Base-by-base conservation (phyloP, 2,113 vertebrate species). In the Erythrocercus mccallii region DNA sequence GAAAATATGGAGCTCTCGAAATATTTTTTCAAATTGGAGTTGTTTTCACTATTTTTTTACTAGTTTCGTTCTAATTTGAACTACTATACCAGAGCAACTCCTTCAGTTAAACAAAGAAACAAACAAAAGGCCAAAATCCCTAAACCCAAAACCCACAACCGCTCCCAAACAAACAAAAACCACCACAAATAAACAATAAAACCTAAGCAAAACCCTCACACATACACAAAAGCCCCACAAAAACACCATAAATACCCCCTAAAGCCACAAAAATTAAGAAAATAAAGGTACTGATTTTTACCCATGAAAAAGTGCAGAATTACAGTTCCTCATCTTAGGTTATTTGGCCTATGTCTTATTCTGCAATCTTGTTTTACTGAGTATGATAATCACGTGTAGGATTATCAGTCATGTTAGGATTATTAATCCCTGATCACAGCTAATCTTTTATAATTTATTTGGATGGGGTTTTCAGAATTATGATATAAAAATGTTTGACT, bases 101-200 rank as follows among this genome's bases (percentile, higher is more conserved):
- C 5, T 64, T 15, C 9, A 53, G 35, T 51, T 28, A 33, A 54
- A 50, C 14, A 28, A 31, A 50, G 12, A 42, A 12, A 4, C 8
- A 35, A 25, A 14, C 17, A 31, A 23, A 42, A 57, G 2, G 1
- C 1, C 21, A 10, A 35, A 65, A 30, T 2, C 1, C 17, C 28
- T 20, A 30, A 78, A 70, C 2, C 38, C 38, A 38, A 54, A 62
- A 20, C 12, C 12, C 19, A 66, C 17, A 25, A 7, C 6, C 8
- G 3, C 5, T 7, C 10, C 8, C 11, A 47, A 65, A 56, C 9
- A 84, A 65, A 33, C 6, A 17, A 30, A 57, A 23, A 60, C 5
- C 2, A 4, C 5, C 23, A 45, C 11, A 19, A 62, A 37, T 5
- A 78, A 62, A 8, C 9, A 35, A 23, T 23, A 28, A 38, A 70